Evolutionary conservation across 2,888 invertebrate genomes (phyloP), one percentile per base, ranked within the genome.

Genomic region (Cephonodes hylas): DNA sequence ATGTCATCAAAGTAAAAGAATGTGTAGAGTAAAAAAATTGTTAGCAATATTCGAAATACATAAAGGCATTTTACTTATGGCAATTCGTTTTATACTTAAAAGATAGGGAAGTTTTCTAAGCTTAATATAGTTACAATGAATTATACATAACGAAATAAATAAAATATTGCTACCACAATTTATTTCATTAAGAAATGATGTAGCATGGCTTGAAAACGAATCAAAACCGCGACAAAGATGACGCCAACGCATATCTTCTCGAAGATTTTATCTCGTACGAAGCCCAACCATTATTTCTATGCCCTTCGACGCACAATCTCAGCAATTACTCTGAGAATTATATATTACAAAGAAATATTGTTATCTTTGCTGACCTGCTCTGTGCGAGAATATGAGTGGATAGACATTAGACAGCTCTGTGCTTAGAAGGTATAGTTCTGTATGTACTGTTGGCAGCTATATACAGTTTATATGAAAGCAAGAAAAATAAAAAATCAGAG

Each of bases 281-380:
- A 80, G 79, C 75, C 72, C 70, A 77, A 73, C 80, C 83, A 84
- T 84, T 85, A 85, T 83, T 84, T 75, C 79, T 73, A 75, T 71
- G 73, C 72, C 72, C 70, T 74, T 72, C 65, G 67, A 68, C 44
- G 59, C 67, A 64, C 71, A 71, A 72, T 73, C 72, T 64, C 62
- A 63, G 69, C 71, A 72, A 73, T 73, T 71, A 72, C 72, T 72
- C 69, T 71, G 59, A 22, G 61, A 53, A 53, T 31, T 53, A 38
- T 38, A 38, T 38, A 53, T 53, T 53, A 27, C 53, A 42, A 42
- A 42, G 58, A 58, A 58, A 42, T 42, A 25, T 58, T 38, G 38
- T 42, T 38, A 23, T 44, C 18, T 46, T 25, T 60, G 13, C 53
- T 65, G 63, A 56, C n/a, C 10, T 27, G 8, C 58, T 62, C 61